These are phyloP conservation scores for Anguilla obscura DNA, from an alignment of 2,797 vertebrate species.

Conservation along the genomic window DNA sequence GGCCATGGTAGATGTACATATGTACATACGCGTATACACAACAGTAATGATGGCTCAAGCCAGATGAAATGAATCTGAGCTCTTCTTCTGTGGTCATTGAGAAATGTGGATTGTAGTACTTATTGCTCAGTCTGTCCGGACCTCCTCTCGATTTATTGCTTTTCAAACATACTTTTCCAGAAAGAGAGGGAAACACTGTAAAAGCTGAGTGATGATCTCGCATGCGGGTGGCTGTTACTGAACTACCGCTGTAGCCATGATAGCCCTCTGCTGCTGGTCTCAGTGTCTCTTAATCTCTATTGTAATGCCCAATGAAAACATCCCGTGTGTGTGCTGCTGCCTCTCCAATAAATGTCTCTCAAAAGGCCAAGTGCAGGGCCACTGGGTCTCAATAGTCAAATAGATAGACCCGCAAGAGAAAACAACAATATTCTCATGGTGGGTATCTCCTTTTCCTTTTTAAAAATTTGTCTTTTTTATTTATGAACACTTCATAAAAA, in stretches of 20 bases:
- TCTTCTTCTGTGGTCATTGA: constrained; percentile 10
- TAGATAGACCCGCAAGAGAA: not conserved
- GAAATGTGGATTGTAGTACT: constrained; percentile 36
- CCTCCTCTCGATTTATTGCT: constrained; percentile 34
- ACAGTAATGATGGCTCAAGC: not conserved
- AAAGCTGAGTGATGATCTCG: not conserved
- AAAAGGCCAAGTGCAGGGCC: not conserved
- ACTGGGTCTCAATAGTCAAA: not conserved
- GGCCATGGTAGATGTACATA: not conserved
- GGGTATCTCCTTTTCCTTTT: not conserved
- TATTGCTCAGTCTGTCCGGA: constrained; percentile 39
- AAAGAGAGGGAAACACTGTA: constrained; percentile 10
- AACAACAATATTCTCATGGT: not conserved
- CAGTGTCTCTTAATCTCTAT: constrained; percentile 1
- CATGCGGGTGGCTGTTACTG: not conserved
- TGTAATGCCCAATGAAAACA: not conserved
- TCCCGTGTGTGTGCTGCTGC: not conserved
- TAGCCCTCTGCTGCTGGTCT: constrained; percentile 16
- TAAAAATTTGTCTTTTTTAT: not conserved
- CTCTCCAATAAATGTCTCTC: not conserved
- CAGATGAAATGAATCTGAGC: constrained; percentile 6
- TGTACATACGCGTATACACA: constrained; percentile 16
- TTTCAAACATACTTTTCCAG: not conserved
- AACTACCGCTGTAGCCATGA: not conserved
- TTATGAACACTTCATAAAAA: not conserved